These are phyloP conservation scores for Chelon labrosus DNA, from an alignment of 2,797 vertebrate species.

Conservation along the genomic window DNA sequence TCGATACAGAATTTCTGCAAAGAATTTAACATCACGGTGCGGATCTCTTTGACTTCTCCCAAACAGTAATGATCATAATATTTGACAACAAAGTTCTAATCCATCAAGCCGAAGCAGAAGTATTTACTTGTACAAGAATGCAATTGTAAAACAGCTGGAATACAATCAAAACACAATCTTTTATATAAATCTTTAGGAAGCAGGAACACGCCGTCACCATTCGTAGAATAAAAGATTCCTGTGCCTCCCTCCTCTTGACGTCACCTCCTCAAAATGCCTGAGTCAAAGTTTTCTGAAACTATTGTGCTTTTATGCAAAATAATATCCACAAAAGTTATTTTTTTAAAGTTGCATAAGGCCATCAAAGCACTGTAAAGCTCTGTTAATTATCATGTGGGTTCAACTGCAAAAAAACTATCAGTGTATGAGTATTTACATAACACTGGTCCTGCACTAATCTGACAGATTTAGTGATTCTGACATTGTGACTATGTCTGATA, in stretches of 20 bases:
- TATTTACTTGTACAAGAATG: slow-evolving; percentile 72
- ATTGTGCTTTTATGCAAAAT: slow-evolving; percentile 76
- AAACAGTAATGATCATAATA: slow-evolving; percentile 55
- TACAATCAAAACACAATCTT: slow-evolving; percentile 76
- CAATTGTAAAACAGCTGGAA: slow-evolving; percentile 70
- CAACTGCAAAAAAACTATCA: slow-evolving; percentile 24
- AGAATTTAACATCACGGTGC: slow-evolving; percentile 62
- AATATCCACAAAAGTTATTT: slow-evolving; percentile 33
- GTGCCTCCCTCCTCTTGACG: slow-evolving; percentile 22
- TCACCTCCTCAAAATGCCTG: slow-evolving; percentile 64
- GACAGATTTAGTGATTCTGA: slow-evolving; percentile 23
- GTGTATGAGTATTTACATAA: slow-evolving; percentile 37
- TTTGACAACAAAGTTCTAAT: slow-evolving; percentile 64
- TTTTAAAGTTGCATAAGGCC: slow-evolving; percentile 74
- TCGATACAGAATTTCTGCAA: slow-evolving; percentile 65
- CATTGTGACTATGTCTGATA: slow-evolving; percentile 10
- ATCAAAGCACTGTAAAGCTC: slow-evolving; percentile 65
- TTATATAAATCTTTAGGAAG: slow-evolving; percentile 56
- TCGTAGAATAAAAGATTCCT: slow-evolving; percentile 43
- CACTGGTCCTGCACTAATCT: slow-evolving; percentile 26
- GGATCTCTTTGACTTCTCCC: slow-evolving; percentile 46
- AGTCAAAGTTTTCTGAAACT: slow-evolving; percentile 66
- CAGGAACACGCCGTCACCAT: slow-evolving; percentile 45
- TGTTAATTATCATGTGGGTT: slow-evolving; percentile 38
- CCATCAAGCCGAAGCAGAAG: slow-evolving; percentile 74